A percentile compares a stretch with the other conserved stretches of the same genome.
Conservation (phyloP, 2,888 invertebrate species). For the Hyposoter dolosus region DNA sequence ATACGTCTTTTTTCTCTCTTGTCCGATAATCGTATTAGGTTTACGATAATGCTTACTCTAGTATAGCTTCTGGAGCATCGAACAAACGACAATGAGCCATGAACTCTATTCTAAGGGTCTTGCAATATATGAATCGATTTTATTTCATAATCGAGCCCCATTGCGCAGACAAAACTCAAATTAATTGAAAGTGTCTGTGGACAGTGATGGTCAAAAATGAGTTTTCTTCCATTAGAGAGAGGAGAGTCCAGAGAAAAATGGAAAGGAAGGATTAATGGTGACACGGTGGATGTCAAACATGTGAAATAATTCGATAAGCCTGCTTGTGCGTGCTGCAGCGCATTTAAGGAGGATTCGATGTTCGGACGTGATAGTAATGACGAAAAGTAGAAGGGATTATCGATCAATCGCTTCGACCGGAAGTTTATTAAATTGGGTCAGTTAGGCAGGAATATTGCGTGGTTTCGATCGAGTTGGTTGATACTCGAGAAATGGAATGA, state of each 20-base stretch:
- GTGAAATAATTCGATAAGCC: constrained; percentile 6
- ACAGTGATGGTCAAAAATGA: neutral
- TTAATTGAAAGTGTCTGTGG: neutral
- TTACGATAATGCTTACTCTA: constrained; percentile 43
- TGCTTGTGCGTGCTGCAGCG: neutral
- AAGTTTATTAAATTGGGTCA: constrained; percentile 57
- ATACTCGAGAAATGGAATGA: constrained; percentile 12
- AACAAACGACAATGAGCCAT: constrained; percentile 44
- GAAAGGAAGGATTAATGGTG: neutral
- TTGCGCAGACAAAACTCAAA: neutral
- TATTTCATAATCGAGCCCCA: too few species aligned
- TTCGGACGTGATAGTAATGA: neutral
- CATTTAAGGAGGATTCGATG: neutral
- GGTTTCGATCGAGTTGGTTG: neutral
- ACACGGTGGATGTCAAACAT: neutral
- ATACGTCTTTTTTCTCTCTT: constrained; percentile 19
- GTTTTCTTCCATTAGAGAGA: neutral
- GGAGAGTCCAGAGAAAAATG: neutral
- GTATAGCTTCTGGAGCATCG: constrained; percentile 36
- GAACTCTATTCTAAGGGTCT: neutral
- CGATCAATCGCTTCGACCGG: constrained; percentile 34
- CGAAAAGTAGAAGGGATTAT: constrained; percentile 19
- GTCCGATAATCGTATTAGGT: constrained; percentile 54
- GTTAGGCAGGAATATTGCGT: constrained; percentile 17
- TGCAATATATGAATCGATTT: neutral